These are phyloP conservation scores for Pseudomugil tenellus DNA, from an alignment of 2,797 vertebrate genomes.

Conservation along the genomic window DNA sequence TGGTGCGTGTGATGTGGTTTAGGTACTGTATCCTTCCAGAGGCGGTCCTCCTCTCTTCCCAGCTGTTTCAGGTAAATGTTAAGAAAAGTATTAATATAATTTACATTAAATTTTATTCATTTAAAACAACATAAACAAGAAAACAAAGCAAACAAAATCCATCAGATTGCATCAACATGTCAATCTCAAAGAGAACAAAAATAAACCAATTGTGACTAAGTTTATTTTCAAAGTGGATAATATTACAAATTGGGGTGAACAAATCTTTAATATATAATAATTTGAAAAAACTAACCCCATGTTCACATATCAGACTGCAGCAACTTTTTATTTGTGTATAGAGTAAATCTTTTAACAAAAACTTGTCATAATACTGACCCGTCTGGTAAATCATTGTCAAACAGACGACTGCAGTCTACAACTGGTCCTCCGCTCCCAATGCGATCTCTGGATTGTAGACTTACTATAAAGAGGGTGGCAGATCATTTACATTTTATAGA, in stretches of 20 bases:
- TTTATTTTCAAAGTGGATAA: not conserved
- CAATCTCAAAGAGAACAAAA: too few relatives aligned
- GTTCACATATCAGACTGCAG: not conserved
- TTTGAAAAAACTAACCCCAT: not conserved
- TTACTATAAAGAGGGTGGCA: constrained; percentile 78
- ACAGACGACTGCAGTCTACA: constrained; percentile 95
- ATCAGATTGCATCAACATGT: not conserved
- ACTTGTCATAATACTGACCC: constrained; percentile 83
- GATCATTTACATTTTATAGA: constrained; percentile 6
- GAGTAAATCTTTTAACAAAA: not conserved
- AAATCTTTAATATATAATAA: not conserved
- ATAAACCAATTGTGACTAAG: not conserved
- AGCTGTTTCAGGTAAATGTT: constrained; percentile 77
- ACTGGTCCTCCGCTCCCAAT: constrained; percentile 94
- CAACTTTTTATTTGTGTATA: not conserved
- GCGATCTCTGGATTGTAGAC: constrained; percentile 95
- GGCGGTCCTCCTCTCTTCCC: constrained; percentile 94
- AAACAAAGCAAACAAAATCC: not conserved
- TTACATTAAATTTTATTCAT: not conserved
- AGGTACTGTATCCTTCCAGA: constrained; percentile 96
- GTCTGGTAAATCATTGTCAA: constrained; percentile 95
- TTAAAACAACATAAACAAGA: not conserved
- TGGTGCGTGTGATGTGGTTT: constrained; percentile 95
- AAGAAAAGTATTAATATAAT: constrained; percentile 45
- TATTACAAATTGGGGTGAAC: not conserved